Evolutionary conservation across 2,797 vertebrate species (phyloP), one percentile per base, ranked within the genome.

Genomic region (Sebastes reedi): DNA sequence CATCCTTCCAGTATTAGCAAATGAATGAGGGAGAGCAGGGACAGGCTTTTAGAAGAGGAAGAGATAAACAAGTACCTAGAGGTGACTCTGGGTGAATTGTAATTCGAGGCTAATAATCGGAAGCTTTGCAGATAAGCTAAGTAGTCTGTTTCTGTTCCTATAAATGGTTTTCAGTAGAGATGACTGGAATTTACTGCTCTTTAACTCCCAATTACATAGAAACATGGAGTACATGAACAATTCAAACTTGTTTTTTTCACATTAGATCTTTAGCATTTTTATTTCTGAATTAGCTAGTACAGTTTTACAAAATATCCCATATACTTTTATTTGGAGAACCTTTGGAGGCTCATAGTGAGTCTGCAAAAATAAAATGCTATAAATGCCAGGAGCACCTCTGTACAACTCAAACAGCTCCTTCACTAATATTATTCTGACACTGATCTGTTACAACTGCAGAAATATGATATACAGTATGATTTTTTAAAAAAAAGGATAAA

Each of bases 21-120:
- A 83, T 77, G 59, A 70, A 66, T 66, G 68, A 16, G 54, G n/a
- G 30, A 39, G 52, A 77, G 27, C 3, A 59, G 32, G 55, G 56
- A 67, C 8, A 54, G 65, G 75, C 78, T 80, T 91, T 89, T 54
- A 81, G 64, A 84, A 69, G 39, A 71, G 55, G n/a, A 75, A 79
- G 55, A 72, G 72, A 87, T 87, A 89, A 83, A 90, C 65, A 79
- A 87, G 76, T 64, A 42, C 18, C 6, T 34, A 77, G 67, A 70
- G 66, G 59, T 79, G 58, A 86, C 18, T 81, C 59, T 8, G 62
- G 50, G 39, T 72, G 82, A 83, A 81, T 11, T 69, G 81, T 72
- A 82, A 84, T 74, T 72, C 70, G 52, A 80, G 67, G 69, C 67
- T 71, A 72, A 83, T 73, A 69, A 85, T 70, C 34, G 22, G 67